Evolutionary conservation across 2,888 invertebrate species (phyloP), one percentile per base, ranked within the genome.

Genomic region (Platycnemis pennipes): DNA sequence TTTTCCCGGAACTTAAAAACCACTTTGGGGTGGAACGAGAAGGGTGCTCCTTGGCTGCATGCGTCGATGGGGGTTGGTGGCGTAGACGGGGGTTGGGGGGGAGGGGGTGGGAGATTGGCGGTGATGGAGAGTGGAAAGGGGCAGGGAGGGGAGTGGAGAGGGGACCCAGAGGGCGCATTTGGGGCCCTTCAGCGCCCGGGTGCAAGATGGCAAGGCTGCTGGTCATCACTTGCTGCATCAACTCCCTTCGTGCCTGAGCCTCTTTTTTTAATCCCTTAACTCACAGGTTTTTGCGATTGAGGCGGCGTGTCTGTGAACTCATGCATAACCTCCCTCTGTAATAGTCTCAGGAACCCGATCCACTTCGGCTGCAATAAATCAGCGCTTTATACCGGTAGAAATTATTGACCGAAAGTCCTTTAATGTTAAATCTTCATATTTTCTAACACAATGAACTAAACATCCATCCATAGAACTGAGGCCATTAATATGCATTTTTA

Each of bases 1-100:
- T 91, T 63, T 56, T 26, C 44, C 91, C 56, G 63, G 44, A 63
- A 91, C 91, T 91, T 91, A 91, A 91, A 91, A 91, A 91, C 91
- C 91, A 91, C 91, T 91, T 91, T n/a, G 45, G 44, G 86, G 44
- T 16, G 44, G 87, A 45, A n/a, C 5, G 2, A 13, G 22, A 19
- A 26, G 44, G 44, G 7, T 2, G 42, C 42, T 19, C n/a, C 26
- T 7, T 26, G 19, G 26, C 26, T 63, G 26, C 5, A 63, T 77
- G 77, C 63, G 26, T 16, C 26, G n/a, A n/a, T 13, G 77, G 37
- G 77, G 77, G n/a, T n/a, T n/a, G n/a, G n/a, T n/a, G n/a, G n/a
- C n/a, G n/a, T n/a, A n/a, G n/a, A 63, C 22, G 26, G 63, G 5
- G 11, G 56, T n/a, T n/a, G n/a, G n/a, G n/a, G 37, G 42, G 44